Evolutionary conservation across 64 coral and sea anemone genomes (phyloP).

Genomic region (Actinia tenebrosa): DNA sequence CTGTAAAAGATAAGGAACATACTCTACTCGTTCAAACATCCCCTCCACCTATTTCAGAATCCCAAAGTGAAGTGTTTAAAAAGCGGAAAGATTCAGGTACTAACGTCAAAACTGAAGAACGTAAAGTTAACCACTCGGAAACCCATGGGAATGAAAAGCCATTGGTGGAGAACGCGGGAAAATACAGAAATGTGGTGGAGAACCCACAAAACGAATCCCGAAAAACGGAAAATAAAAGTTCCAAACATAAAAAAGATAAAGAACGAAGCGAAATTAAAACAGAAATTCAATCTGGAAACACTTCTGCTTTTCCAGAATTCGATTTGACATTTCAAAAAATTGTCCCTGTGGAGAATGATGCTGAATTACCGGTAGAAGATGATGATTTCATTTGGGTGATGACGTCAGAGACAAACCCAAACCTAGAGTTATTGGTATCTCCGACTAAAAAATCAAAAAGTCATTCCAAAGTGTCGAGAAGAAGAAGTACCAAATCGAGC

Average conservation of each 20-base stretch:
- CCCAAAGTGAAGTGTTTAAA: neutral
- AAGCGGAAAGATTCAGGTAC: neutral
- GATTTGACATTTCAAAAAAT: neutral
- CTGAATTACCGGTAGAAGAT: neutral
- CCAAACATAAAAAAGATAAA: neutral
- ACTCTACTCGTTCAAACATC: neutral
- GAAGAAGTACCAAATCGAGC: neutral
- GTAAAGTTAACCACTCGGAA: neutral
- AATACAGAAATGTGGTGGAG: neutral
- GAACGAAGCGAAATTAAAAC: neutral
- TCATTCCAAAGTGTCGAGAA: neutral
- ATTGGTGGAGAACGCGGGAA: neutral
- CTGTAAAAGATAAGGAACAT: neutral
- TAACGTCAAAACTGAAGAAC: neutral
- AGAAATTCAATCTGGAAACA: neutral
- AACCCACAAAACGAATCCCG: neutral
- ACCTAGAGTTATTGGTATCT: neutral
- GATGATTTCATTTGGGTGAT: conserved; percentile 6
- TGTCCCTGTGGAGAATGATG: neutral
- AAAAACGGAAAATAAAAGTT: neutral
- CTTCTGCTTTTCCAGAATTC: neutral
- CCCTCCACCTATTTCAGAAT: neutral
- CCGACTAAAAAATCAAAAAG: neutral
- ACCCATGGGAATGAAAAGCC: neutral
- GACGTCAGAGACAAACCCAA: neutral